Base-by-base conservation (phyloP, 2,888 invertebrate genomes). In the Scaptomyza cyrtandrae region DNA sequence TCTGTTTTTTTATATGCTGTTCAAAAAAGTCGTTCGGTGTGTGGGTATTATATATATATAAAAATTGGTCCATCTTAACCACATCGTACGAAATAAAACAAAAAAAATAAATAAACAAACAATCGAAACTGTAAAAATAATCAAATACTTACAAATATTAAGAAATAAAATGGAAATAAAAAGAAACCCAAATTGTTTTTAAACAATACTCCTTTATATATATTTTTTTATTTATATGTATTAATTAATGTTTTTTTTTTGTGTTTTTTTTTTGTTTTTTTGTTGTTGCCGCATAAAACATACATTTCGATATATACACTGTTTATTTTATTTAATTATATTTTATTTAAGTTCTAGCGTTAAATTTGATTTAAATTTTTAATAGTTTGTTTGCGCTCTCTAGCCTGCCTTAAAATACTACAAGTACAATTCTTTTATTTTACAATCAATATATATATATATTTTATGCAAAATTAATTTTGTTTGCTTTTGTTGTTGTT, bases 51-150 rank as follows among this genome's bases (percentile, higher is more conserved):
- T 75, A 75, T 57, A 75, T 62, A 59, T 78, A 79, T 83, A 86
- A 89, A 90, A 90, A 89, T 89, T 90, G 89, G 90, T 90, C 89
- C 90, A 88, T 90, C 78, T 80, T 86, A 86, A 89, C 80, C 88
- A 85, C 86, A 86, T 75, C 75, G 67, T 74, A 78, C 68, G 70
- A 83, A 83, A 65, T 50, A 5, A 72, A 65, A n/a, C n/a, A 46
- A 29, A 41, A 59, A 64, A 52, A 82, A 10, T 3, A 10, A 76
- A 44, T 16, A 71, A 49, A 55, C 11, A 14, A 9, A 7, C 7
- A 7, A 16, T 9, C 9, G 9, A 41, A 41, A 41, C 16, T 41
- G 10, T 61, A 60, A 52, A 11, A 49, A 48, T 39, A 24, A 24
- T 13, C 33, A 31, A 43, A 16, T 41, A 43, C 16, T 31, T 33